Evolutionary conservation across 2,888 invertebrate genomes (phyloP).

Genomic region (Drosophila suboccidentalis): DNA sequence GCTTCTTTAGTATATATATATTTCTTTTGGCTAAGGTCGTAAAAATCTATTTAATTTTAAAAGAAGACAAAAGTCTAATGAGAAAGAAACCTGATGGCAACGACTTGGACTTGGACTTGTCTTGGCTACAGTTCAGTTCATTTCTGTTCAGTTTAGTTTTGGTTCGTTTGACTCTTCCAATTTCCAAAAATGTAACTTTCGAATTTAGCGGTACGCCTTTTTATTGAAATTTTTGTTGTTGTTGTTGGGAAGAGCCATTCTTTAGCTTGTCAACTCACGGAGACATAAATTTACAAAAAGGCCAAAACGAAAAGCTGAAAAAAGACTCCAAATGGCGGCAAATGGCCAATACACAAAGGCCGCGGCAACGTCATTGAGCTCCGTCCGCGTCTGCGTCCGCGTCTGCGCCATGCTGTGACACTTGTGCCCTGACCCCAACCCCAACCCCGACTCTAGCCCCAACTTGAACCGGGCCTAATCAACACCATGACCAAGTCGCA

Average conservation of each 20-base stretch:
- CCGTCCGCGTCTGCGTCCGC: conserved; percentile 42
- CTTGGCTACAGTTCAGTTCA: conserved; percentile 10
- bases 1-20: conserved; percentile 21
- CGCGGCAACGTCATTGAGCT: conserved; percentile 27
- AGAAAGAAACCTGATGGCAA: conserved; percentile 74
- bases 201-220: conserved; percentile 81
- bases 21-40: conserved; percentile 56
- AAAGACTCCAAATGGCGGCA: conserved; percentile 72
- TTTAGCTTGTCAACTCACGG: conserved; percentile 81
- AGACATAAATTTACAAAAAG: conserved; percentile 81
- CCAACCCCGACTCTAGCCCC: neutral
- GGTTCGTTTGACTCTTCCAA: conserved; percentile 49
- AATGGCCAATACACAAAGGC: conserved; percentile 69
- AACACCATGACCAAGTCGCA: conserved; percentile 68
- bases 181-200: conserved; percentile 83
- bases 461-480: conserved; percentile 54
- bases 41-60: conserved; percentile 76
- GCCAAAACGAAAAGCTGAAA: conserved; percentile 67
- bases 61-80: conserved; percentile 67
- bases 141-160: conserved; percentile 2
- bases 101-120: conserved; percentile 13
- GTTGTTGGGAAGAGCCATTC: conserved; percentile 67
- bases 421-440: conserved; percentile 66
- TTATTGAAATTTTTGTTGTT: conserved; percentile 61
- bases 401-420: conserved; percentile 74